Base-by-base conservation (phyloP, 2,888 invertebrate species). In the Halictus ligatus region DNA sequence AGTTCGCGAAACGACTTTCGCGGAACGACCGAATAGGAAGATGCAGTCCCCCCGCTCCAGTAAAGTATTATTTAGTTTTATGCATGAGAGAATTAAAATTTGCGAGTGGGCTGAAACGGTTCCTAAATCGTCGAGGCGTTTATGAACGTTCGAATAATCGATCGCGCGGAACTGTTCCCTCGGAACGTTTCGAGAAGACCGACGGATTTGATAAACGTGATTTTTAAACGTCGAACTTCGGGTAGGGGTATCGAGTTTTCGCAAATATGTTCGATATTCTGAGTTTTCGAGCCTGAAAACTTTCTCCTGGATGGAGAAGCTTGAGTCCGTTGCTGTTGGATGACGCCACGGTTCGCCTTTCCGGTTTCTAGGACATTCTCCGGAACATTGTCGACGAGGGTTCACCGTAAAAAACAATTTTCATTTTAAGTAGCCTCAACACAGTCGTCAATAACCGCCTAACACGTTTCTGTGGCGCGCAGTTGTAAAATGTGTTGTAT, bases 41-140 rank as follows among this genome's bases (percentile, higher is more conserved):
- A 58, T n/a, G 58, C 58, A 10, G 54, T 54, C 10, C 12, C n/a
- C 58, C 58, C n/a, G 58, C 10, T 12, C n/a, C n/a, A 58, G n/a
- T 4, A n/a, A 58, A n/a, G 58, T 77, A 46, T 74, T 84, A 74
- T 82, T 67, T 84, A 69, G 58, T n/a, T 84, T 78, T 84, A 84
- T 77, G 82, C 78, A 74, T 78, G 74, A 84, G 75, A 50, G 54
- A 25, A n/a, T n/a, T 46, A 74, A 74, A 77, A 58, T 48, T 78
- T 81, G 74, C 75, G n/a, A n/a, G n/a, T n/a, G 18, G 35, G 12
- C 35, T 50, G 4, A n/a, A 29, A 48, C 15, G 69, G 13, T 48
- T 48, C 35, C 48, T 50, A 18, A 48, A 67, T 67, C 50, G 35
- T 1, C 48, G 6, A 60, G 54, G 54, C 71, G 50, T 54, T 78